These are phyloP conservation scores for Heterodera carotae DNA, from an alignment of 1,140 invertebrate genomes.

Conservation along the genomic window DNA sequence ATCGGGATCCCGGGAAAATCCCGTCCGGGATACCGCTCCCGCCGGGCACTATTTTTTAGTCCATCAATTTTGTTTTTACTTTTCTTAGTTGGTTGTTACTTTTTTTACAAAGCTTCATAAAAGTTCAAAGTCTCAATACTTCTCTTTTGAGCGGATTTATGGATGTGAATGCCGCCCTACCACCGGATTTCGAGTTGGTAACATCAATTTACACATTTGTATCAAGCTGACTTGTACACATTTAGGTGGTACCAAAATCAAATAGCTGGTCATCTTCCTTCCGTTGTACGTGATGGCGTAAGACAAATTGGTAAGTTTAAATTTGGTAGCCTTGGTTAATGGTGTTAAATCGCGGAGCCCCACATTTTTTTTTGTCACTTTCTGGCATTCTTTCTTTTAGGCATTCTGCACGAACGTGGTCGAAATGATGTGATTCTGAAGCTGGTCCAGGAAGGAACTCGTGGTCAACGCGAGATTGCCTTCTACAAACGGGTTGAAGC, in stretches of 20 bases:
- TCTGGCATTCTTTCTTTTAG: conserved; percentile 46
- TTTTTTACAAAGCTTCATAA: no score
- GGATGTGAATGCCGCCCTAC: background rate
- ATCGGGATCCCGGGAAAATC: no score
- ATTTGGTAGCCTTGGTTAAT: background rate
- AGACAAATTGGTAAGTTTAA: background rate
- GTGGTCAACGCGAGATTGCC: background rate
- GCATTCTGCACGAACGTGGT: conserved; percentile 22
- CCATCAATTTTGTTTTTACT: no score
- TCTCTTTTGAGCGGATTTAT: no score
- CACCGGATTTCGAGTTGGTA: background rate
- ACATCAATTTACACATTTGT: background rate
- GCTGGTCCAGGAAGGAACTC: conserved; percentile 4
- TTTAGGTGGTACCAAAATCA: background rate
- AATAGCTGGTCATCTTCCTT: background rate
- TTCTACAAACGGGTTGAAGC: background rate
- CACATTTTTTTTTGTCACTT: no score
- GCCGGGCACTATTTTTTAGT: no score
- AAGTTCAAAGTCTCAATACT: no score
- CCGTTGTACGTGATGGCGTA: background rate
- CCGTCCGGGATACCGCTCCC: no score
- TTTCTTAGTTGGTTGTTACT: no score
- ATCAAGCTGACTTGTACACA: no score
- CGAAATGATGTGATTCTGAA: conserved; percentile 16
- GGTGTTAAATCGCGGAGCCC: no score